phyloP scores from a whole-genome alignment of 2,113 vertebrate genomes.

The Catagonus wagneri region DNA sequence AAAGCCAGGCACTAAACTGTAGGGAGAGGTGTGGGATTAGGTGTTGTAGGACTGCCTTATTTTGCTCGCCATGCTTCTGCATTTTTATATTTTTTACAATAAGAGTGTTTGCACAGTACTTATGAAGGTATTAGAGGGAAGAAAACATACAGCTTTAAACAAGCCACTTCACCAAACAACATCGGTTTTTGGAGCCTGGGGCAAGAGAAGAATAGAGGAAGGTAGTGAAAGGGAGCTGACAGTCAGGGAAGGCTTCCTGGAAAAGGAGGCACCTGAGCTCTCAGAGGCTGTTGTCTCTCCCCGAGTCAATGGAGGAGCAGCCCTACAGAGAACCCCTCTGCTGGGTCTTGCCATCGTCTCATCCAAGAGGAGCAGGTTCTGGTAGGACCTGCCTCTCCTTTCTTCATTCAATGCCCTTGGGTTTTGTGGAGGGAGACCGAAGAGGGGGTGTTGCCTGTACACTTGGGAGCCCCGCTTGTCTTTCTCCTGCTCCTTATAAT shows the following conservation, averaged over 20 bases:
- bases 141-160: not conserved
- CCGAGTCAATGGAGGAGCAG: not conserved
- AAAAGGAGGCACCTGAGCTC: not conserved
- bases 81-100: not conserved
- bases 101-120: not conserved
- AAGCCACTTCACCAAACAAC: not conserved
- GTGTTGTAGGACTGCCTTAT: not conserved
- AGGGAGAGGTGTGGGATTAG: accelerated
- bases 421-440: not conserved
- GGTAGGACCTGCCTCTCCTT: not conserved
- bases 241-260: constrained; percentile 10
- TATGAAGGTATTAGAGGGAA: not conserved
- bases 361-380: not conserved
- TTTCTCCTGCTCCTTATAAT: not conserved
- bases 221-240: not conserved
- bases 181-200: not conserved
- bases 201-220: not conserved
- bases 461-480: not conserved
- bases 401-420: accelerated
- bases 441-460: accelerated
- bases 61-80: not conserved
- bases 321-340: too few relatives aligned
- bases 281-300: not conserved
- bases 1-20: not conserved
- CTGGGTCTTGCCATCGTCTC: not conserved